phyloP scores from a whole-genome alignment of 2,113 vertebrate species.

The Ceyx margarethae region DNA sequence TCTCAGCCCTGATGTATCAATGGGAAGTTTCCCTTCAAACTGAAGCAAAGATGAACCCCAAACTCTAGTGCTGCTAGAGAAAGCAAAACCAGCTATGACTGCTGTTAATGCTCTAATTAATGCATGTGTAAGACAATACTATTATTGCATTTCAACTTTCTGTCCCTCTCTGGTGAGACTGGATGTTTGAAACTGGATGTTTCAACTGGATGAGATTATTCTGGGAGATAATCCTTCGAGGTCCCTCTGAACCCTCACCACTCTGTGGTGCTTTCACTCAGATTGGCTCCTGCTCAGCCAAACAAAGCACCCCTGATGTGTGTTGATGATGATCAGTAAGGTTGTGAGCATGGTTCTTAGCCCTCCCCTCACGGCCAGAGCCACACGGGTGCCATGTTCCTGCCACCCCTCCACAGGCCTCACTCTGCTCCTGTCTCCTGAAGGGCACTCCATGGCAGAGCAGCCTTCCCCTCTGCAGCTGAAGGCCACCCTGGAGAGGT shows the following conservation, averaged over 20 bases:
- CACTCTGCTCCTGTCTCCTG: neutral
- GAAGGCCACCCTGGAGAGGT: slow-evolving; percentile 72
- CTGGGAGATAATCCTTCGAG: no score
- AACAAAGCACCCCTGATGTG: no score
- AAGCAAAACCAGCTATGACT: neutral
- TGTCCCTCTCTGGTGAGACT: no score
- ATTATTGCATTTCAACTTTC: neutral
- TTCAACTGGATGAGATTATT: no score
- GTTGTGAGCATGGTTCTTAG: neutral
- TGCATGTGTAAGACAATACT: accelerated
- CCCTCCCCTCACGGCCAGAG: neutral
- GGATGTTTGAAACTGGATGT: no score
- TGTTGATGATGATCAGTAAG: no score
- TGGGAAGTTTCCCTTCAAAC: neutral
- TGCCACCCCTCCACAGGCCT: neutral
- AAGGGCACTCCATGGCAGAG: slow-evolving; percentile 60
- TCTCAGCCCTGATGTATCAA: neutral
- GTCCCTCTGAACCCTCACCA: no score
- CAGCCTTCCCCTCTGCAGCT: slow-evolving; percentile 72
- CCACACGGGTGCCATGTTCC: neutral
- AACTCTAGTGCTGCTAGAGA: neutral
- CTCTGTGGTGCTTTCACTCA: no score
- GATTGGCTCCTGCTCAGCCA: no score
- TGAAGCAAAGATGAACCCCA: accelerated
- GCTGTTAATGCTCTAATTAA: no score